Evolutionary conservation across 2,888 invertebrate species (phyloP), one percentile per base, ranked within the genome.

Genomic region (Philereme vetulata): DNA sequence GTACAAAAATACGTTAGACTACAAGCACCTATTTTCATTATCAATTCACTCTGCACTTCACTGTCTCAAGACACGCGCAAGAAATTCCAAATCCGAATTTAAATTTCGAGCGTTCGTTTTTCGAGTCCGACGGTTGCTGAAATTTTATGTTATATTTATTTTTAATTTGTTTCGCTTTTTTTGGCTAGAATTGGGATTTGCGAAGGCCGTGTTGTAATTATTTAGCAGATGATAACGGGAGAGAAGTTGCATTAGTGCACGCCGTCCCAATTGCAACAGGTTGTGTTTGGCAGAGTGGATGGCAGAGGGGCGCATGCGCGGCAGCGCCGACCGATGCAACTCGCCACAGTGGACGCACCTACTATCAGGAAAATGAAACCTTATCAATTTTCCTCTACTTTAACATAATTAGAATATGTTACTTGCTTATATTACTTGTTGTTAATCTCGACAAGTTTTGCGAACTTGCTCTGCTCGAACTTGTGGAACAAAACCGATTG

Each of bases 261-360:
- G 89, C 86, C 84, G 88, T 78, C 71, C 84, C 78, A 71, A 77
- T 88, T 92, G 91, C 91, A 92, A 92, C 91, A 92, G 91, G 91
- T 92, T 90, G 90, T 89, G 91, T 89, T 90, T 89, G 87, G 84
- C 73, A 74, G 81, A 81, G 79, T 51, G 49, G 50, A 60, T 67
- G 74, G 66, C 67, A 58, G 65, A 34, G 54, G 64, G 68, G 75
- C 89, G 91, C 90, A 84, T 85, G 91, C 91, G 91, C 78, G 66
- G 44, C 65, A 56, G 62, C 57, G 61, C 65, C 73, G 67, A 66
- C 78, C 82, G 77, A 80, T 84, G 88, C 86, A 85, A 56, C 72
- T 62, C 76, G 71, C 88, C 76, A 90, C 85, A 90, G 76, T 90
- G 87, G 81, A 47, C 72, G 61, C 82, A 72, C 4, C 49, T 21